Evolutionary conservation across 2,888 invertebrate species (phyloP), one percentile per base, ranked within the genome.

Genomic region (Hecatera dysodea): DNA sequence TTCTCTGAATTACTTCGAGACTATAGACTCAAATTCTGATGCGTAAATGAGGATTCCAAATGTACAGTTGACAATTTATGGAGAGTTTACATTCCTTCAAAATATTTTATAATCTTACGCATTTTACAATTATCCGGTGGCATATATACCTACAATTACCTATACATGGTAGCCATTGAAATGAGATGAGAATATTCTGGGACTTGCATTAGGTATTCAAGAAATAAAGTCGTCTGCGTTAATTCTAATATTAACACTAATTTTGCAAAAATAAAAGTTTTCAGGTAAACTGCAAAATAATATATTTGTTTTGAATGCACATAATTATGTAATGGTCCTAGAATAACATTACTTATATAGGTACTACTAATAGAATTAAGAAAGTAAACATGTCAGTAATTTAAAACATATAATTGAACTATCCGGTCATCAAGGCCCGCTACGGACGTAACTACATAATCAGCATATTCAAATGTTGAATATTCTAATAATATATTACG

Each of bases 251-350:
- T 55, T 15, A n/a, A 44, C 36, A 22, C 1, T 12, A 36, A 15
- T 3, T 55, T 33, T 0, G 19, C 42, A 29, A 2, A 22, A 63
- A 78, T 59, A 50, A 72, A 77, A 46, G 3, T 2, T 27, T 27
- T 19, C 2, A 42, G 15, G 19, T 65, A 55, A 72, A 78, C 73
- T 65, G 64, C 44, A 72, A 75, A 78, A 65, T 75, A 78, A 39
- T 72, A 50, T 78, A 72, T 48, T 75, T 75, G 15, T 52, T 57
- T 15, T 59, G 36, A 56, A 78, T 48, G 46, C 46, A 57, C 57
- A 57, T 27, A 15, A 17, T 56, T 22, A 48, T 39, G 72, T 48
- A 63, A 48, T 12, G 42, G 50, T 44, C 52, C 61, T 27, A 62
- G 57, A 44, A 42, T 72, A 59, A 63, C 22, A 36, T 42, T 50